A percentile compares a stretch with the other conserved stretches of the same genome.
Conservation (phyloP, 2,113 vertebrate genomes). For the Tympanuchus pallidicinctus region DNA sequence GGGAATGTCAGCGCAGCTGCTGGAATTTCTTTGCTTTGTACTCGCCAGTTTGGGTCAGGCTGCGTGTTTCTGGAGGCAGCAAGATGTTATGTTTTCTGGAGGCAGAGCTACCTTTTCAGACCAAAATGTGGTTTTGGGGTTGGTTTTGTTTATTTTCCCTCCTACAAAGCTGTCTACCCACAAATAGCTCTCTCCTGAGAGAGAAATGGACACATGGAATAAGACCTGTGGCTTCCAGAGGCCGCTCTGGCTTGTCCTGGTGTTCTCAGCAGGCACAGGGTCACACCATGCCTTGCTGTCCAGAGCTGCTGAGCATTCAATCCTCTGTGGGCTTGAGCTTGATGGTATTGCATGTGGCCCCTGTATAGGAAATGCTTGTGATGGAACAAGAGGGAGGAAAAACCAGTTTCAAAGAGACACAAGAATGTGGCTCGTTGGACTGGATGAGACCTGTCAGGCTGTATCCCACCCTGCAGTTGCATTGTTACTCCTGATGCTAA, state of each 20-base stretch:
- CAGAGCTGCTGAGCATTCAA: not conserved
- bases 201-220: not conserved
- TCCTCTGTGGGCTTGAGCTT: not conserved
- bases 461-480: not conserved
- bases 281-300: not conserved
- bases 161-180: not conserved
- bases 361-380: not conserved
- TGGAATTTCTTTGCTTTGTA: not conserved
- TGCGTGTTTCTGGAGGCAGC: not conserved
- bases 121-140: not conserved
- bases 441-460: not conserved
- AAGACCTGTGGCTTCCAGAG: not conserved
- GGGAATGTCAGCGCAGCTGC: not conserved
- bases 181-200: not conserved
- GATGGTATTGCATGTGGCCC: not conserved
- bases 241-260: not conserved
- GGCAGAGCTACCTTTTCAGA: not conserved
- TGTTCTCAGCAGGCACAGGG: not conserved
- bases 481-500: not conserved
- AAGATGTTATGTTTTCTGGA: not conserved
- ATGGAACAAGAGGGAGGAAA: not conserved
- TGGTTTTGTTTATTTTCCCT: not conserved
- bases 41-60: not conserved
- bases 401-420: slow-evolving; percentile 25
- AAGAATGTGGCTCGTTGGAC: not conserved